A percentile compares a stretch with the other conserved stretches of the same genome.
phyloP scores from a whole-genome alignment of 2,113 vertebrate genomes.

The Apodemus sylvaticus region DNA sequence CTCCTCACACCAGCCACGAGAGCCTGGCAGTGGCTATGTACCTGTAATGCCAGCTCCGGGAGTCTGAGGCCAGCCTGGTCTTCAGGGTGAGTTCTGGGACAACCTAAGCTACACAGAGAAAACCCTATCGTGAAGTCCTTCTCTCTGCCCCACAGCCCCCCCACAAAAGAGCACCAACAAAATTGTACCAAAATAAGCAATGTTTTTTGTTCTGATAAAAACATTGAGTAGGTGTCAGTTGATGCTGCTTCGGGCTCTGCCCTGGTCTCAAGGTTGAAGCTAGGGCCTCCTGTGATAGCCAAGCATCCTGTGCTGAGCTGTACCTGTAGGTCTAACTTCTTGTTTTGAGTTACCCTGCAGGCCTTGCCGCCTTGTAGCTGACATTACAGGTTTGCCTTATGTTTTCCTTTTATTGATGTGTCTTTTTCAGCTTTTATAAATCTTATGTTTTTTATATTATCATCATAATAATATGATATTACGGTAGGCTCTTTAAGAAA shows the following conservation, averaged over 20 bases:
- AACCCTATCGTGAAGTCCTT: background rate
- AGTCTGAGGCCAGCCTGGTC: background rate
- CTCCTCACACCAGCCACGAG: background rate
- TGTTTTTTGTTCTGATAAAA: background rate
- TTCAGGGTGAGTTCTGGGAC: background rate
- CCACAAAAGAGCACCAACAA: background rate
- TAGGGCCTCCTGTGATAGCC: background rate
- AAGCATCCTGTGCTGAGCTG: background rate
- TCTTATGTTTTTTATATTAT: background rate
- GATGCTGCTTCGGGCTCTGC: background rate
- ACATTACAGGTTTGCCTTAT: background rate
- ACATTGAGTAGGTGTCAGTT: background rate
- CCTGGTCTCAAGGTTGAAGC: background rate
- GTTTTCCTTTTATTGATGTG: background rate
- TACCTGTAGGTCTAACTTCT: background rate
- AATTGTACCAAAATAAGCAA: background rate
- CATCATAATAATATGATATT: background rate
- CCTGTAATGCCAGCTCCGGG: background rate
- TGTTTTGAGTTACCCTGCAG: background rate
- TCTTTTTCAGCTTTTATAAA: background rate
- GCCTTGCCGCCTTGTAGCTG: background rate
- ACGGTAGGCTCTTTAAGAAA: background rate
- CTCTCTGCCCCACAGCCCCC: background rate
- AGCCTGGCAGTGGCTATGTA: background rate
- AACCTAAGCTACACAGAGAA: background rate